Conservation (phyloP, 2,888 invertebrate genomes). For the Apocheima hispidaria region DNA sequence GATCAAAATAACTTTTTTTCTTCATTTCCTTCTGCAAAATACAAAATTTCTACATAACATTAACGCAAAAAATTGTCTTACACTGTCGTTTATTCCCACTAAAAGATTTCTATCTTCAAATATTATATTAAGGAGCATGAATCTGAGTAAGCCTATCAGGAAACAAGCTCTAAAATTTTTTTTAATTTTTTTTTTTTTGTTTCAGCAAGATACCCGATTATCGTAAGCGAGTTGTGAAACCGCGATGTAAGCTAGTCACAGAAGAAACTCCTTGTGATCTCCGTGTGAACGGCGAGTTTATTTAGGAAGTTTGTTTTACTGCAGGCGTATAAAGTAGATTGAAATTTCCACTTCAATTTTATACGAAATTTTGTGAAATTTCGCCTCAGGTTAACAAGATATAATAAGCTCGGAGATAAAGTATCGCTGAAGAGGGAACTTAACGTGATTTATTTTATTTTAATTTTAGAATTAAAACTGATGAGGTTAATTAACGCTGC, state of each 20-base stretch:
- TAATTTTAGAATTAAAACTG: background rate
- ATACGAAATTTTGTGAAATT: slow-evolving; percentile 16
- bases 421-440: background rate
- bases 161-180: too few relatives aligned
- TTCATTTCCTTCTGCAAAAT: too few relatives aligned
- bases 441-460: background rate
- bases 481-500: background rate
- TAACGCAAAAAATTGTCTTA: too few relatives aligned
- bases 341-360: slow-evolving; percentile 26
- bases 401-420: slow-evolving; percentile 8
- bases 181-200: too few relatives aligned
- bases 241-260: background rate
- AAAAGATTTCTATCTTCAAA: too few relatives aligned
- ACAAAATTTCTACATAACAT: too few relatives aligned
- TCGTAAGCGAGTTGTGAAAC: too few relatives aligned
- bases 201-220: too few relatives aligned
- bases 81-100: too few relatives aligned
- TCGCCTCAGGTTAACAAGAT: slow-evolving; percentile 11
- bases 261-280: slow-evolving; percentile 11
- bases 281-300: slow-evolving; percentile 20
- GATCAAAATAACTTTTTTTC: too few relatives aligned
- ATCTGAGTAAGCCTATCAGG: too few relatives aligned
- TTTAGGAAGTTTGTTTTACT: slow-evolving; percentile 30
- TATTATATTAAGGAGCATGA: too few relatives aligned
- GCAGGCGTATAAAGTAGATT: slow-evolving; percentile 28